phyloP scores from a whole-genome alignment of 2,113 vertebrate genomes.

The Hystrix cristata region DNA sequence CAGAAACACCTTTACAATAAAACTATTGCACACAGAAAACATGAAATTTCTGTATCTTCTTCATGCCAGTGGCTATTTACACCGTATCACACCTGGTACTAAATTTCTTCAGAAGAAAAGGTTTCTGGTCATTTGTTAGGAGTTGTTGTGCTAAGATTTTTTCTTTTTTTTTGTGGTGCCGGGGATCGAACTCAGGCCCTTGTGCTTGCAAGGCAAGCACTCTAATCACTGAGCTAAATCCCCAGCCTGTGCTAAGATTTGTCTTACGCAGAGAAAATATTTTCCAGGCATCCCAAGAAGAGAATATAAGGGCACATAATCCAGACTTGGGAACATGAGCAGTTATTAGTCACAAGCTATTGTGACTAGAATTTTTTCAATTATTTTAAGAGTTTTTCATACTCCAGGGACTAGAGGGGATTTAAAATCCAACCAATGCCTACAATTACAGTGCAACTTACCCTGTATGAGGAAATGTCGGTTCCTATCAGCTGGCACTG shows the following conservation, averaged over 20 bases:
- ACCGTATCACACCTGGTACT: background rate
- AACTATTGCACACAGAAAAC: background rate
- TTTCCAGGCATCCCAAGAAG: background rate
- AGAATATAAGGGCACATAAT: background rate
- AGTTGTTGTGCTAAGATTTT: background rate
- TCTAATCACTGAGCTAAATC: too few relatives aligned
- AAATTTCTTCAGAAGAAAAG: background rate
- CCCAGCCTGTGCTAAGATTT: background rate
- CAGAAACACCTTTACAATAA: conserved; percentile 41
- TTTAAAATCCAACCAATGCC: background rate
- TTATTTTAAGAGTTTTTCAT: conserved; percentile 54
- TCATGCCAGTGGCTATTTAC: background rate
- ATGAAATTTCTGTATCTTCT: background rate
- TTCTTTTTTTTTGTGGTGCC: too few relatives aligned
- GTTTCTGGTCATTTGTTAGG: background rate
- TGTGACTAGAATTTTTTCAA: background rate
- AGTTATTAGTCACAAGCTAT: background rate
- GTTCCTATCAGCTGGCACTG: background rate
- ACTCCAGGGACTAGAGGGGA: background rate
- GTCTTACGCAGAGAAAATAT: background rate
- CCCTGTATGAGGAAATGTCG: conserved; percentile 51
- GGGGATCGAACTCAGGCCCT: too few relatives aligned
- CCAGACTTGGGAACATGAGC: background rate
- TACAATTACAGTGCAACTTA: background rate
- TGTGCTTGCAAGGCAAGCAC: too few relatives aligned